Base-by-base conservation (phyloP, 1,140 invertebrate genomes). In the Periplaneta americana region DNA sequence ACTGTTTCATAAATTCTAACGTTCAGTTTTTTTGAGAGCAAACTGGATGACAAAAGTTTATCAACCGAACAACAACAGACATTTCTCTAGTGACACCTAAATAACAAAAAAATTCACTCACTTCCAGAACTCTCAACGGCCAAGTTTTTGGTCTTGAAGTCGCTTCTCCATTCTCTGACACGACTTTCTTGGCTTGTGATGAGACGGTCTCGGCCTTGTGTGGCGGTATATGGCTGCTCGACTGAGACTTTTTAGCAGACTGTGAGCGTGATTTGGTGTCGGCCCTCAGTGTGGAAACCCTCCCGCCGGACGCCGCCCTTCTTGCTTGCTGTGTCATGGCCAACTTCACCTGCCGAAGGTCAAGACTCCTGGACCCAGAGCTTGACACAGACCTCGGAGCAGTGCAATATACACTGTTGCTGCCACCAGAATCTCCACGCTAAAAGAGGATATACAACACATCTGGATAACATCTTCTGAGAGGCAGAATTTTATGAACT, bases 271-370 rank as follows among this genome's bases (percentile, higher is more conserved):
- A 28, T 22, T 74, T 76, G 31, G 31, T 48, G 31, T 81, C 81
- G 15, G 81, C 81, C 48, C 66, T 76, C 11, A 81, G 33, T n/a
- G 39, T 57, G 28, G 81, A 81, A n/a, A 81, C 81, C 4, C 81
- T 22, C 28, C 81, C 81, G 36, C 81, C 81, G 18, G 81, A 81
- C 3, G 81, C 81, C 31, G 76, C 81, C 18, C 87, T 86, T 37
- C 88, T 75, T 33, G 37, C 86, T 80, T 91, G 89, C 66, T 91
- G 90, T 18, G 90, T 89, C 66, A 92, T 91, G n/a, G 88, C 90
- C 85, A 91, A 87, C 84, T 91, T 92, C 2, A 92, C 90, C 84
- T 90, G 90, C 32, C 90, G 88, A 37, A 92, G 85, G 85, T 92
- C 91, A 82, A 91, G 86, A 81, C 86, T 91, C 33, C 90, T 87